Base-by-base conservation (phyloP, 2,113 vertebrate species). In the Dolichotis patagonum region DNA sequence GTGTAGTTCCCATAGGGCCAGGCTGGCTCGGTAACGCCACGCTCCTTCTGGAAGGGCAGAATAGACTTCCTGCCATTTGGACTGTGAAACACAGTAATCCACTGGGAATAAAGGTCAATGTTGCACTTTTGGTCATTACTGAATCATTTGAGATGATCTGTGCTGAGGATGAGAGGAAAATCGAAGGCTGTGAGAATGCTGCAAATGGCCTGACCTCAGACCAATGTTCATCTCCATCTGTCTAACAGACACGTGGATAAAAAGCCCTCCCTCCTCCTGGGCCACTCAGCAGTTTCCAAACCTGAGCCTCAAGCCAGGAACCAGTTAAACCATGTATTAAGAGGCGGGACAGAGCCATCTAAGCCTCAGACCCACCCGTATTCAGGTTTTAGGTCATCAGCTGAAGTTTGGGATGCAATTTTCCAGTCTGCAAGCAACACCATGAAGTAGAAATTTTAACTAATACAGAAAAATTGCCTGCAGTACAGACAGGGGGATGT, bases 51-150 rank as follows among this genome's bases (percentile, higher is more conserved):
- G 94, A 98, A 98, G 96, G 97, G 97, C 94, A 97, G 98, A 98
- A 98, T 93, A 96, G 97, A 98, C 98, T 98, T 98, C 98, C 98
- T 99, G 98, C 93, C 98, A 98, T 98, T 99, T 98, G 98, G 97
- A 98, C 97, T 93, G 96, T 98, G 98, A 98, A 99, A 98, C 97
- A 98, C 94, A 98, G 98, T 98, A 99, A 98, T 97, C 98, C 98
- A 97, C 98, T 54, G 97, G 97, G 98, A 98, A 97, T 97, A 98
- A 98, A 98, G 98, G 98, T 98, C 98, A 99, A 20, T 98, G 97
- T 98, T 98, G 98, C 98, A 98, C 98, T 99, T 98, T 98, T 97
- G 98, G 98, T 98, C 98, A 98, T 99, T 99, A 99, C 96, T 96
- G 97, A 98, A 98, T 98, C 98, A 99, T 98, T 98, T 98, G 97